These are phyloP conservation scores for Oophaga pumilio DNA, from an alignment of 2,113 vertebrate species.

Conservation along the genomic window DNA sequence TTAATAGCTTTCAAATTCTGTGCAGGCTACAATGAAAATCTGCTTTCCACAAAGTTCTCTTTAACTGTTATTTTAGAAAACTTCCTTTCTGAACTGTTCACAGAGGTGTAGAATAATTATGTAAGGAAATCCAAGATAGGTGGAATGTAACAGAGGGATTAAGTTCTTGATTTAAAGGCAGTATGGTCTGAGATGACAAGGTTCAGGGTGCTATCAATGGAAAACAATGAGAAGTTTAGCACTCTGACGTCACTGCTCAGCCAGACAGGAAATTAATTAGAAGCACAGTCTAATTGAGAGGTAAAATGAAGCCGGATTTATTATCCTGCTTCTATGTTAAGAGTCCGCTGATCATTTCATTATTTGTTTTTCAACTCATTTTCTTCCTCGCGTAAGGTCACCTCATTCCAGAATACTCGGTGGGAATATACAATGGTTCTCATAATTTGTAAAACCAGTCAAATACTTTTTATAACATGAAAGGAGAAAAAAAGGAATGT, in stretches of 20 bases:
- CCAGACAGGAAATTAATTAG: slow-evolving; percentile 75
- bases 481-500: slow-evolving; percentile 4
- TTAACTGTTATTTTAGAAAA: slow-evolving; percentile 19
- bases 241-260: slow-evolving; percentile 68
- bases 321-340: slow-evolving; percentile 40
- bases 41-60: neutral
- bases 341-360: slow-evolving; percentile 28
- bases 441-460: slow-evolving; percentile 45
- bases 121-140: slow-evolving; percentile 69
- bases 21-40: neutral
- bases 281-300: slow-evolving; percentile 60
- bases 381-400: slow-evolving; percentile 38
- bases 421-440: slow-evolving; percentile 47
- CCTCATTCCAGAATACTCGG: slow-evolving; percentile 47
- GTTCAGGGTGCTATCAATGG: slow-evolving; percentile 70
- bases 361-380: slow-evolving; percentile 55
- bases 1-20: neutral
- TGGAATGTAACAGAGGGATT: slow-evolving; percentile 59
- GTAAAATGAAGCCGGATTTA: slow-evolving; percentile 55
- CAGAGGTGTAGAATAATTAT: slow-evolving; percentile 64
- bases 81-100: slow-evolving; percentile 44
- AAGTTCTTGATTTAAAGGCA: slow-evolving; percentile 68
- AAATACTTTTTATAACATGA: slow-evolving; percentile 36
- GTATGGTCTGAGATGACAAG: slow-evolving; percentile 66
- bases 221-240: slow-evolving; percentile 72